Conservation (phyloP, 2,888 invertebrate genomes). For the Vannuccia rotundouncinata region DNA sequence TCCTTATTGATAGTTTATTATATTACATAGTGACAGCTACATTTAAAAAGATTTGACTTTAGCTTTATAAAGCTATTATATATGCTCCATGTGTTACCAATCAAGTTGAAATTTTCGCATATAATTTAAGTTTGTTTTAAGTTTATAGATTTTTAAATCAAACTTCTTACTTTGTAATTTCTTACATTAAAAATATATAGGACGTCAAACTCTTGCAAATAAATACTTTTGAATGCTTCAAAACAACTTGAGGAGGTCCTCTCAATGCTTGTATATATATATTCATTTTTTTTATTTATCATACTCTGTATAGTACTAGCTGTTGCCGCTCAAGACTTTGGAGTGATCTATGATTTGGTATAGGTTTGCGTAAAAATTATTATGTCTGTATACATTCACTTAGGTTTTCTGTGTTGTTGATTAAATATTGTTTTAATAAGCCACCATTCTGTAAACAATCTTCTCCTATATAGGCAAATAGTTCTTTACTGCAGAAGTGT, state of each 20-base stretch:
- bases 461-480: too few species aligned
- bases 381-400: too few species aligned
- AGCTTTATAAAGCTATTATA: neutral
- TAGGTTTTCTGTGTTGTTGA: neutral
- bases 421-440: neutral
- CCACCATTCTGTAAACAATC: neutral
- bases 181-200: neutral
- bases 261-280: neutral
- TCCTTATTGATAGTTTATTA: too few species aligned
- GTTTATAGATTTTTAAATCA: neutral
- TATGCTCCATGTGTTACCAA: neutral
- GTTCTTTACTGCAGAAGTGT: too few species aligned
- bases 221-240: neutral
- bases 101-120: neutral
- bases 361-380: neutral
- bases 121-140: neutral
- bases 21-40: too few species aligned
- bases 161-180: neutral
- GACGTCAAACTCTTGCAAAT: neutral
- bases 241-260: neutral
- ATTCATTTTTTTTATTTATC: neutral
- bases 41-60: too few species aligned
- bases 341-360: neutral
- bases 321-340: neutral
- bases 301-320: neutral